Evolutionary conservation across 2,113 vertebrate genomes (phyloP).

Genomic region (Tupaia tana): DNA sequence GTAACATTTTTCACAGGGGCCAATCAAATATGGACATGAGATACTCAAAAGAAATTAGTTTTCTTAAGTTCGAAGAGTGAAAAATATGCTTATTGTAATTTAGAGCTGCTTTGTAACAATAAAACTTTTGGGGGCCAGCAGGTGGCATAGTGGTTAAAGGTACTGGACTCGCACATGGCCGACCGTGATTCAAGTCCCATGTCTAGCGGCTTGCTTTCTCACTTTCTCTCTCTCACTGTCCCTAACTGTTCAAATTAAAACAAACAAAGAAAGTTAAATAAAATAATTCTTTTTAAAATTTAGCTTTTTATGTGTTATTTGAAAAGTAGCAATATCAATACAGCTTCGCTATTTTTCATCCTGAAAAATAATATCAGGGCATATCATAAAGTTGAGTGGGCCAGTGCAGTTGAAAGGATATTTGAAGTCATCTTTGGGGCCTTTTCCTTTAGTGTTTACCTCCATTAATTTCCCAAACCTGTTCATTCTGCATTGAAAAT

Average conservation of each 20-base stretch:
- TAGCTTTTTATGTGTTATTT: not conserved
- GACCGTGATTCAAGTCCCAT: too few species aligned
- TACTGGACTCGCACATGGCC: too few species aligned
- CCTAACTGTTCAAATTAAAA: too few species aligned
- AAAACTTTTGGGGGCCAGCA: not conserved
- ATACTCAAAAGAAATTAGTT: conserved; percentile 15
- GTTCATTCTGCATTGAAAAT: conserved; percentile 1
- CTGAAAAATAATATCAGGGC: conserved; percentile 1
- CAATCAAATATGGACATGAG: conserved; percentile 12
- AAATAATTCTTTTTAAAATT: too few species aligned
- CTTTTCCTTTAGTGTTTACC: not conserved
- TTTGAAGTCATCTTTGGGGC: not conserved
- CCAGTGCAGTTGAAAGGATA: not conserved
- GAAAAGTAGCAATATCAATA: not conserved
- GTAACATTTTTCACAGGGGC: not conserved
- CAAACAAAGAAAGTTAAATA: too few species aligned
- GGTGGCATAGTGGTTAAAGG: too few species aligned
- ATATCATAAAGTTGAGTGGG: not conserved
- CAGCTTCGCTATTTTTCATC: not conserved
- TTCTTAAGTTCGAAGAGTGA: conserved; percentile 37
- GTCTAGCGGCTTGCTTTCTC: too few species aligned
- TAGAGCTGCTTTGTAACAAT: conserved; percentile 21
- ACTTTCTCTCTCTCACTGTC: too few species aligned
- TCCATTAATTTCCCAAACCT: not conserved
- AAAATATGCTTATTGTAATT: conserved; percentile 1